Evolutionary conservation across 2,113 vertebrate genomes (phyloP).

Genomic region (Prolemur simus): DNA sequence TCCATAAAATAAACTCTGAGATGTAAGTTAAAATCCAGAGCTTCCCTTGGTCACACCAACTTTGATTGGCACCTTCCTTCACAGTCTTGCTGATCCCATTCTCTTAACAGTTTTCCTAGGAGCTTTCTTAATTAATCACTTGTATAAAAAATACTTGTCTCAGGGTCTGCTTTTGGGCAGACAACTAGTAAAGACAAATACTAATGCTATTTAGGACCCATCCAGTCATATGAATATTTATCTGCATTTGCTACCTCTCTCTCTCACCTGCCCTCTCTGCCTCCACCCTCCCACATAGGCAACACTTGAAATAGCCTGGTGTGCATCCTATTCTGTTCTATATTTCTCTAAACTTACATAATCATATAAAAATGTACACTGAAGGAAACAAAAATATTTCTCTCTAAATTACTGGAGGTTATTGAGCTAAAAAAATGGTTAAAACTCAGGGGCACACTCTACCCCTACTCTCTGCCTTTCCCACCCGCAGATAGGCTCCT

Average conservation of each 20-base stretch:
- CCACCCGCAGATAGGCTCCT: too few relatives aligned
- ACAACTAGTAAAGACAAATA: not conserved
- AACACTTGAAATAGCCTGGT: not conserved
- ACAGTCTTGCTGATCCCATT: not conserved
- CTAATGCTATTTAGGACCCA: not conserved
- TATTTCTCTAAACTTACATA: not conserved
- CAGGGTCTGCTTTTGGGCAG: not conserved
- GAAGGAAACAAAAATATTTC: not conserved
- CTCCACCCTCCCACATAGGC: not conserved
- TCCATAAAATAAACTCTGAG: not conserved
- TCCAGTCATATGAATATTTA: not conserved
- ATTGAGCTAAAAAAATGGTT: too few relatives aligned
- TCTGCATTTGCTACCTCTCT: not conserved
- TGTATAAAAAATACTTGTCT: not conserved
- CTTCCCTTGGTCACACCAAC: not conserved
- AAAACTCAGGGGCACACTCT: too few relatives aligned
- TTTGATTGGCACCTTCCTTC: not conserved
- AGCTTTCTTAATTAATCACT: not conserved
- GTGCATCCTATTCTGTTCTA: not conserved
- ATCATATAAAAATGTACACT: not conserved
- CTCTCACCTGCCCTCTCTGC: not conserved
- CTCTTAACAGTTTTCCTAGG: not conserved
- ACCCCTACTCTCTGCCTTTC: too few relatives aligned
- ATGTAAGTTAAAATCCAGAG: not conserved
- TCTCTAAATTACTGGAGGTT: too few relatives aligned